Conservation (phyloP, 2,797 vertebrate genomes). For the Gallirallus australis region DNA sequence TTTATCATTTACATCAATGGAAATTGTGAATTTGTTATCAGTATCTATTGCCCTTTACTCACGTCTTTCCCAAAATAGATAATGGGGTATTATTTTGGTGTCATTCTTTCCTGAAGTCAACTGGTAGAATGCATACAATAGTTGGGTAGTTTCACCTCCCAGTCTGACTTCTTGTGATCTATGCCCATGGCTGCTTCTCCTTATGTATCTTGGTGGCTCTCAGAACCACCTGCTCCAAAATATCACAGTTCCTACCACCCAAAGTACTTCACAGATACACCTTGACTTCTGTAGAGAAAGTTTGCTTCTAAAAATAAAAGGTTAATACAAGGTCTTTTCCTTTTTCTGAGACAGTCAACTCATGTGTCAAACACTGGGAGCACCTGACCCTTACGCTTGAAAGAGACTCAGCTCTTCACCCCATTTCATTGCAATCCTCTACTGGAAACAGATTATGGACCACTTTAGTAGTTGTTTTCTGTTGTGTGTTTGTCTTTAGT, state of each 20-base stretch:
- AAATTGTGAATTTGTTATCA: not conserved
- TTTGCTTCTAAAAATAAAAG: not conserved
- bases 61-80: not conserved
- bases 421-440: not conserved
- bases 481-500: conserved; percentile 55
- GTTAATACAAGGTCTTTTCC: not conserved
- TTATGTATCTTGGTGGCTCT: not conserved
- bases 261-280: not conserved
- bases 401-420: not conserved
- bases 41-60: not conserved
- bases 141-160: not conserved
- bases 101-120: not conserved
- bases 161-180: not conserved
- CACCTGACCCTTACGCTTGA: not conserved
- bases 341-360: not conserved
- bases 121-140: not conserved
- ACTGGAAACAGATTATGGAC: not conserved
- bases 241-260: not conserved
- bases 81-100: not conserved
- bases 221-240: not conserved
- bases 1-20: not conserved
- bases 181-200: not conserved
- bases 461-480: conserved; percentile 10
- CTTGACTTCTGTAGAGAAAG: not conserved
- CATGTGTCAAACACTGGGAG: not conserved